Base-by-base conservation (phyloP, 1,140 invertebrate genomes). In the Centruroides sculpturatus region DNA sequence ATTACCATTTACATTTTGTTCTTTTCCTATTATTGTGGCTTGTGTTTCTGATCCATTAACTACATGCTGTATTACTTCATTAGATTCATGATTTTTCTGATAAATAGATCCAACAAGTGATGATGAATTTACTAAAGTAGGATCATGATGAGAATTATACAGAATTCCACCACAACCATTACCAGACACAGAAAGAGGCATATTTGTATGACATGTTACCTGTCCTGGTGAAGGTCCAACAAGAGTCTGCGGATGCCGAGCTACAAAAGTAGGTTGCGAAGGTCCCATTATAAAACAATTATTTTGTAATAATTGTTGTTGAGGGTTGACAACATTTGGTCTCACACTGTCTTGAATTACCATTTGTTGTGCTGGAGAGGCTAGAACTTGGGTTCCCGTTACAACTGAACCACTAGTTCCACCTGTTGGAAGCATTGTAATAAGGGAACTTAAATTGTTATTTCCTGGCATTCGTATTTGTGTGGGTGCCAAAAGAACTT, bases 231-330 rank as follows among this genome's bases (percentile, higher is more conserved):
- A 55, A 60, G 34, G 56, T 3, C 59, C 55, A 47, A 63, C 52
- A 46, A 53, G 58, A 35, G 55, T 53, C 46, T 57, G 59, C 9
- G 58, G 57, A 35, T 57, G 61, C 59, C 62, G 47, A 10, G 62
- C 55, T 13, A 60, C 59, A 60, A 60, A 64, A 35, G 59, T 58
- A 11, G 62, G 59, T 48, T 64, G 62, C 3, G 41, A 41, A 35
- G 59, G 56, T 47, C 62, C 59, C 59, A 64, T 64, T 23, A 64
- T 64, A 50, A 64, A 64, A 58, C 62, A 64, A 49, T 60, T 60
- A 55, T 64, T 64, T 58, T 60, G 62, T 12, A 64, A 46, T 48
- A 64, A 57, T 36, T 64, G 62, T 46, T 60, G 59, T 12, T 60
- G 62, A 23, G 59, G 59, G n/a, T 64, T 60, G 10, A 64, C 51